phyloP scores from a whole-genome alignment of 64 coral and sea anemone species.

The Porites lutea region DNA sequence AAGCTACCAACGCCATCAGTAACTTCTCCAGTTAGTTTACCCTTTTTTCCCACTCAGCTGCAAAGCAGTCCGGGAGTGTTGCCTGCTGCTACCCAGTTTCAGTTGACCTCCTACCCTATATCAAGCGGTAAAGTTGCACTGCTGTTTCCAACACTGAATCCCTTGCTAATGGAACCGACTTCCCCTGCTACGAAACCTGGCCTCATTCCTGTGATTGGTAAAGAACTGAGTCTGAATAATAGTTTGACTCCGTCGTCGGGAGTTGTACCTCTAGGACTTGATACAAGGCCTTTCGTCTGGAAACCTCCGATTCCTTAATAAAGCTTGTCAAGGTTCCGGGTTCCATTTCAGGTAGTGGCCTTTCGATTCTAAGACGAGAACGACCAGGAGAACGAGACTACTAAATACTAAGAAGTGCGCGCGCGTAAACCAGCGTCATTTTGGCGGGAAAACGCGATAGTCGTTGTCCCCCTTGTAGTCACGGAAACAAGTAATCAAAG shows the following conservation, averaged over 20 bases:
- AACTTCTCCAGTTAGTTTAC: conserved; percentile 16
- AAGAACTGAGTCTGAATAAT: conserved; percentile 17
- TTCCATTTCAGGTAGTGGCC: too few species aligned
- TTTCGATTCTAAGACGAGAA: too few species aligned
- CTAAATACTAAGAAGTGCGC: too few species aligned
- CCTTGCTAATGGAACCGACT: conserved; percentile 12
- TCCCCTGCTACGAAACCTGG: conserved; percentile 2
- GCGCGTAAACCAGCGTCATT: too few species aligned
- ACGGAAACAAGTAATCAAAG: too few species aligned
- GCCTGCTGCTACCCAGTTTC: background rate
- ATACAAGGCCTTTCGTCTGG: conserved; percentile 18
- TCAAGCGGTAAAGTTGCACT: conserved; percentile 63
- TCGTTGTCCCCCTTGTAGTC: too few species aligned
- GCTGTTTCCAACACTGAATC: conserved; percentile 56
- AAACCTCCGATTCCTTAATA: background rate
- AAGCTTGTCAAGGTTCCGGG: background rate
- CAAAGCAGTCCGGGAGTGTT: background rate
- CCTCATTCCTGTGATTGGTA: conserved; percentile 30
- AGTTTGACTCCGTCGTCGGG: background rate
- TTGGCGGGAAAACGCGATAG: too few species aligned
- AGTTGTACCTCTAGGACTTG: conserved; percentile 20
- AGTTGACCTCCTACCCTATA: conserved; percentile 20
- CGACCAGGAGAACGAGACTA: too few species aligned
- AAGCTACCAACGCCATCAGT: background rate
- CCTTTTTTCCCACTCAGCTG: conserved; percentile 19